These are phyloP conservation scores for Epinotia demarniana DNA, from an alignment of 2,888 invertebrate genomes.

Conservation along the genomic window DNA sequence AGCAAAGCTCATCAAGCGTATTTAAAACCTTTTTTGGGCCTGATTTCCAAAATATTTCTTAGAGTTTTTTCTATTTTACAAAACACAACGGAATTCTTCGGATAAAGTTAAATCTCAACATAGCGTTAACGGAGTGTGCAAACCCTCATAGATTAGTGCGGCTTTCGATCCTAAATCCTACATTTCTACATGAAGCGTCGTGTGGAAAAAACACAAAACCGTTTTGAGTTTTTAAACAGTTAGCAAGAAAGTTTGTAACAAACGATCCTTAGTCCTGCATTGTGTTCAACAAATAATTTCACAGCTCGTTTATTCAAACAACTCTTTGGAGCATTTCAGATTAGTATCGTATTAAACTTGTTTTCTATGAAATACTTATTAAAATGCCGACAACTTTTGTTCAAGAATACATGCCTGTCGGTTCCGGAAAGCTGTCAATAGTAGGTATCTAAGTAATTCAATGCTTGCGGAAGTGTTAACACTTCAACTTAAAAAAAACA, in stretches of 20 bases:
- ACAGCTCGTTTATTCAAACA: constrained; percentile 55
- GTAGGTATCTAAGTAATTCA: constrained; percentile 1
- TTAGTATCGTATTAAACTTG: constrained; percentile 22
- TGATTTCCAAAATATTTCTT: neutral
- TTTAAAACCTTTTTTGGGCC: neutral
- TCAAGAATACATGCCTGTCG: neutral
- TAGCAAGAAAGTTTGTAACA: constrained; percentile 22
- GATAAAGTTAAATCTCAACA: constrained; percentile 22
- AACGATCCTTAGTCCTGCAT: constrained; percentile 45
- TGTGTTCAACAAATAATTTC: constrained; percentile 56
- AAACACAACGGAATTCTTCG: constrained; percentile 35
- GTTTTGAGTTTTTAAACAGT: constrained; percentile 33
- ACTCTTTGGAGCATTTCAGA: constrained; percentile 27
- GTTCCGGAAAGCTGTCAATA: constrained; percentile 22
- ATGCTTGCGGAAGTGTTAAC: constrained; percentile 31
- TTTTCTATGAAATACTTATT: constrained; percentile 18
- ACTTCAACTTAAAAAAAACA: constrained; percentile 10
- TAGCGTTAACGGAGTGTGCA: constrained; percentile 37
- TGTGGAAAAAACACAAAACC: constrained; percentile 30
- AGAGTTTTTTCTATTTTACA: neutral
- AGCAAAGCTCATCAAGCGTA: neutral
- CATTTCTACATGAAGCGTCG: constrained; percentile 10
- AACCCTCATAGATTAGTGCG: constrained; percentile 40
- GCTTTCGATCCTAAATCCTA: constrained; percentile 34
- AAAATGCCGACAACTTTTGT: constrained; percentile 10